Evolutionary conservation across 2,797 vertebrate genomes (phyloP), one percentile per base, ranked within the genome.

Genomic region (Thripadectes ignobilis): DNA sequence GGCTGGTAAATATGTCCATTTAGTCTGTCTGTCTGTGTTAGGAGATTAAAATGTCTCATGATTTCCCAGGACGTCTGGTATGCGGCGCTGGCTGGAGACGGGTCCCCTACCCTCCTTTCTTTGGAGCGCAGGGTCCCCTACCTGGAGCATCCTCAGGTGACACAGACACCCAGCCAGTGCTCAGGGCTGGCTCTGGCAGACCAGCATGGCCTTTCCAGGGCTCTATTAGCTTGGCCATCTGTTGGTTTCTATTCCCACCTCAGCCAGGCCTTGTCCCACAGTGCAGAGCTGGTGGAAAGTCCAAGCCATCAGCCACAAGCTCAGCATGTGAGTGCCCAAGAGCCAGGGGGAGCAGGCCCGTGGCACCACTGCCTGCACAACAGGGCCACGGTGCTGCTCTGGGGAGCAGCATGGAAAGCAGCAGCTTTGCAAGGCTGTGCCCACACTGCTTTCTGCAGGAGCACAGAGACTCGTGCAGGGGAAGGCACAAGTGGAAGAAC

Each of bases 181-280:
- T 10, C 77, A 63, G 80, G 71, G 83, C 58, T 84, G 21, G 68
- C 15, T 54, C 81, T 62, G 72, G 82, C 69, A 75, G 38, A 23
- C 18, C 0, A 3, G 21, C 71, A 36, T 2, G 1, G 73, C 49
- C 15, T 68, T 84, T 84, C 48, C 29, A 46, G 73, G 12, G 1
- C 30, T 2, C 18, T 11, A 54, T 81, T 63, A 30, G 74, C 85
- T 85, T 86, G 46, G 76, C 45, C 54, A 23, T 79, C 79, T 83
- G 65, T 38, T 88, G 71, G 87, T 92, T 96, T 96, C 94, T 93
- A 88, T 88, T 92, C 80, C 77, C 88, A 65, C 91, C 66, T 95
- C 52, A 51, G 91, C 59, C 77, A 29, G 59, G 73, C 67, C 43
- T 86, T 75, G 85, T 82, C 92, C 85, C 51, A 34, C 20, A 18